phyloP scores from a whole-genome alignment of 1,140 invertebrate species.

The Amphibalanus amphitrite region DNA sequence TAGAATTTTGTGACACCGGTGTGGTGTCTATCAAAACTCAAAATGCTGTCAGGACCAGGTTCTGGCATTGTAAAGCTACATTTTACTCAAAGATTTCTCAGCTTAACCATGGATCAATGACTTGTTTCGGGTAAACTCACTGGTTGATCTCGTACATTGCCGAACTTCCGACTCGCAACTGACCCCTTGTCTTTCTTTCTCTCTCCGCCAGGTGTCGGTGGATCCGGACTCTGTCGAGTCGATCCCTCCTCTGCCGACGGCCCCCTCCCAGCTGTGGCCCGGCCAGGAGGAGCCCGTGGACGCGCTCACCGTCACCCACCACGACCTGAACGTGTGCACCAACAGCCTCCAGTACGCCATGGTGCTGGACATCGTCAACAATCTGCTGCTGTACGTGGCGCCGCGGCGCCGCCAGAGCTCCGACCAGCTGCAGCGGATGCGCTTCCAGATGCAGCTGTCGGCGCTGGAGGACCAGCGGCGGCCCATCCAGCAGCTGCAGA shows the following conservation, averaged over 20 bases:
- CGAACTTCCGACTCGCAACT: too few relatives aligned
- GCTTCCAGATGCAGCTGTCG: slow-evolving; percentile 74
- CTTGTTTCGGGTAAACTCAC: too few relatives aligned
- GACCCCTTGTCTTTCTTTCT: too few relatives aligned
- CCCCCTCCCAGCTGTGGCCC: slow-evolving; percentile 21
- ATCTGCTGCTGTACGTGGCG: slow-evolving; percentile 88
- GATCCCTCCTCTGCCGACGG: slow-evolving; percentile 7
- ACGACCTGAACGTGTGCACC: slow-evolving; percentile 92
- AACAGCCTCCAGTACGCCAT: slow-evolving; percentile 76
- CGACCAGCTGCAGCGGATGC: slow-evolving; percentile 59
- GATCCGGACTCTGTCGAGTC: not conserved
- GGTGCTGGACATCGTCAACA: slow-evolving; percentile 93
- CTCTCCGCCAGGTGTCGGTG: too few relatives aligned
- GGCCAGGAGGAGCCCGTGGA: slow-evolving; percentile 54
- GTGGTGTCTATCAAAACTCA: too few relatives aligned
- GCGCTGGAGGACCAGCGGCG: slow-evolving; percentile 74
- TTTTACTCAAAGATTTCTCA: too few relatives aligned
- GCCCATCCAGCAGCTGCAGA: slow-evolving; percentile 82
- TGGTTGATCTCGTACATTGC: too few relatives aligned
- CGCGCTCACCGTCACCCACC: slow-evolving; percentile 94
- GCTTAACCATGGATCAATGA: too few relatives aligned
- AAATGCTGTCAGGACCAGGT: too few relatives aligned
- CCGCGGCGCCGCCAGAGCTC: slow-evolving; percentile 80
- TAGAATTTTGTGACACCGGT: too few relatives aligned
- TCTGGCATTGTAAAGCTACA: too few relatives aligned